phyloP scores from a whole-genome alignment of 2,797 vertebrate species.

The Pangasius larnaudii region DNA sequence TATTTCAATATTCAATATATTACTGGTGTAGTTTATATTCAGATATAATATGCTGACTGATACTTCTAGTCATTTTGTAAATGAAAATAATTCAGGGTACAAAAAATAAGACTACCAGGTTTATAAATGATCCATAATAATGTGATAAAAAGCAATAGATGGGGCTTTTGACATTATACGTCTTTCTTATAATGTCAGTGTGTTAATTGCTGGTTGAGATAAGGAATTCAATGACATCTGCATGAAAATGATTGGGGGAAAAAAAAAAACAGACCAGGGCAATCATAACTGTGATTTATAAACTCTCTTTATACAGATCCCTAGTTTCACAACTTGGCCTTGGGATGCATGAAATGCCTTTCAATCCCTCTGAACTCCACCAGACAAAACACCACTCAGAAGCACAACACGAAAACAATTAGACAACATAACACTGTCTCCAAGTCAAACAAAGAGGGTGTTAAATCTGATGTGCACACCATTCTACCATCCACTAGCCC shows the following conservation, averaged over 20 bases:
- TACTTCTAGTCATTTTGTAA: neutral
- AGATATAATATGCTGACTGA: neutral
- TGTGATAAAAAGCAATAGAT: neutral
- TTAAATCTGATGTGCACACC: neutral
- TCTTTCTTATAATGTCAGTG: neutral
- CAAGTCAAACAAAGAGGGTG: neutral
- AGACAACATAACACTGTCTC: slow-evolving; percentile 1
- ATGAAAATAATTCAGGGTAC: neutral
- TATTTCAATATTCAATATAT: too few species aligned
- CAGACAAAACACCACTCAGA: neutral
- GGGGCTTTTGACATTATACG: neutral
- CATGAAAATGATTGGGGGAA: neutral
- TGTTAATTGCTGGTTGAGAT: neutral
- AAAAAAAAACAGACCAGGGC: neutral
- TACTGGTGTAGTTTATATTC: neutral
- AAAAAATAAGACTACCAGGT: neutral
- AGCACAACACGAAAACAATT: neutral
- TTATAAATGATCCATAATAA: neutral
- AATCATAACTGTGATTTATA: neutral
- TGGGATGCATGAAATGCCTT: neutral
- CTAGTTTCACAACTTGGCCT: neutral
- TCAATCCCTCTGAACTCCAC: neutral
- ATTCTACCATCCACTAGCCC: neutral
- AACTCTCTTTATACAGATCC: neutral
- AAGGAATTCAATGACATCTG: neutral